Evolutionary conservation across 2,888 invertebrate genomes (phyloP), one percentile per base, ranked within the genome.

Genomic region (Pseudococcus longispinus): DNA sequence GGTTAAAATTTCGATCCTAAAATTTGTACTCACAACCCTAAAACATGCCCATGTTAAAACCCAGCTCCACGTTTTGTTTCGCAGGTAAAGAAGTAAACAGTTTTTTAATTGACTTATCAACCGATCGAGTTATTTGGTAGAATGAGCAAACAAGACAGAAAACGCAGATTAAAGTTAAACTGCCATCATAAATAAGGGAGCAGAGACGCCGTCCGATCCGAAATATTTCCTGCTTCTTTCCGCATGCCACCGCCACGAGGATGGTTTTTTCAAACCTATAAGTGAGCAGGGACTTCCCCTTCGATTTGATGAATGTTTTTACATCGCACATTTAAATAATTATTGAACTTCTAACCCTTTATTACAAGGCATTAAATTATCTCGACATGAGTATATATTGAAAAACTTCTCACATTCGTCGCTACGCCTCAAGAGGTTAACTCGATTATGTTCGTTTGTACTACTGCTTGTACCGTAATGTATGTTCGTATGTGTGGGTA

Each of bases 81-180:
- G 20, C 42, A 32, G 42, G 77, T 80, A n/a, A 42, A 80, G 42
- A 20, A 26, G 29, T 29, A 70, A 37, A 42, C 20, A 18, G 8
- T 20, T 80, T 80, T n/a, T 42, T 80, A 80, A 80, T 80, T 42
- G 42, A 80, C 42, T 42, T 80, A 80, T 80, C 77, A 80, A 80
- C 26, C 42, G 70, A 70, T 70, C 18, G 42, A 37, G 42, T 80
- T 32, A 74, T 42, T 42, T 42, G 42, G 37, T 23, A 42, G 42
- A 26, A 18, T 42, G 20, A 6, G 15, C 77, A 32, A 80, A 80
- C 37, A 20, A 80, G 18, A 80, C 77, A 80, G 42, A n/a, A 65
- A 23, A 37, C 37, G 20, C 77, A 37, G 74, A 74, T 74, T 80
- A 42, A 77, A 80, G 20, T 42, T 37, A 80, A 80, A 80, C 20